A percentile compares a stretch with the other conserved stretches of the same genome.
Conservation (phyloP, 2,888 invertebrate genomes). For the Pristionchus japonicus region DNA sequence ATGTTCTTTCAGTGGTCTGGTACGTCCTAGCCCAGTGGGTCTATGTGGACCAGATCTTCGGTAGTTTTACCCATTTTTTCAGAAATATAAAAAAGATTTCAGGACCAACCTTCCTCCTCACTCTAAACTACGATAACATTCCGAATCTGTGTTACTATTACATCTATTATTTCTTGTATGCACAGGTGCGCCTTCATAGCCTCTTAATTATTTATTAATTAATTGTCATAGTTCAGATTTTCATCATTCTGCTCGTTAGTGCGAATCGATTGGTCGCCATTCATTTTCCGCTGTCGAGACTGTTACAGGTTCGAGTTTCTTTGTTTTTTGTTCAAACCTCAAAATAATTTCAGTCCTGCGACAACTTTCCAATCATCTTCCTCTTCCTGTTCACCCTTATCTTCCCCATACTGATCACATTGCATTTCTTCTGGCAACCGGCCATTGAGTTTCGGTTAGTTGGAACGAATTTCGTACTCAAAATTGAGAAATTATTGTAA, state of each 20-base stretch:
- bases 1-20: neutral
- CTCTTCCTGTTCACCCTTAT: neutral
- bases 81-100: neutral
- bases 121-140: neutral
- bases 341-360: neutral
- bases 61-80: neutral
- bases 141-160: conserved; percentile 14
- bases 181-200: neutral
- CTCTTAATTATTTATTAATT: neutral
- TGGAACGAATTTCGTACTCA: neutral
- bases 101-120: neutral
- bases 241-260: neutral
- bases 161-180: neutral
- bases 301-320: neutral
- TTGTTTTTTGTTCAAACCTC: neutral
- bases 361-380: neutral
- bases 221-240: neutral
- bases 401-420: neutral
- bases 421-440: conserved; percentile 1
- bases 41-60: conserved; percentile 21
- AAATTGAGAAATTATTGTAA: neutral
- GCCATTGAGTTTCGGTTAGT: neutral
- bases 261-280: neutral
- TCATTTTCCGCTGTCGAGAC: neutral
- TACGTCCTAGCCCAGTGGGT: neutral